phyloP scores from a whole-genome alignment of 2,113 vertebrate genomes.

The Genyomyrus donnyi region DNA sequence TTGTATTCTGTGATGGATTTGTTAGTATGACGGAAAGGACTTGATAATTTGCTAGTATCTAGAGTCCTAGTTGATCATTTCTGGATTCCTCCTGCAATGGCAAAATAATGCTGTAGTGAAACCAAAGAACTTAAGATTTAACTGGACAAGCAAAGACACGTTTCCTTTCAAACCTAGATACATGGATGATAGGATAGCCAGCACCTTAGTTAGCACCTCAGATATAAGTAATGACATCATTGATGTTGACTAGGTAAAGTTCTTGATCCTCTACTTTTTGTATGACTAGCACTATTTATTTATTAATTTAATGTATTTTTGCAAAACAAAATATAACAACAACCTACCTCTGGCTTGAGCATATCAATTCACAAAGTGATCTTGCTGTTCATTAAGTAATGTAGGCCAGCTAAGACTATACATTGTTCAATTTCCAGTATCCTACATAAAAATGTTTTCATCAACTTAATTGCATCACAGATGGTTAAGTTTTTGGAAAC shows the following conservation, averaged over 20 bases:
- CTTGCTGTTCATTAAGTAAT: not conserved
- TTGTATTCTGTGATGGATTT: no score
- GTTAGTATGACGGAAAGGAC: no score
- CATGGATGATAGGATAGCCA: not conserved
- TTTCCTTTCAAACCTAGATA: not conserved
- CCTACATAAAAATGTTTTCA: not conserved
- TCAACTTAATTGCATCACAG: not conserved
- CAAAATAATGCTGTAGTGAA: not conserved
- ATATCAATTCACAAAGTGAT: not conserved
- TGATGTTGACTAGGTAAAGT: not conserved
- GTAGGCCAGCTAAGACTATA: not conserved
- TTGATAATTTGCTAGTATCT: no score
- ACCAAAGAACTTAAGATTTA: not conserved
- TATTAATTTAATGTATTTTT: not conserved
- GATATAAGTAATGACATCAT: not conserved
- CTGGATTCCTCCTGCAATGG: no score
- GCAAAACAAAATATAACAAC: not conserved
- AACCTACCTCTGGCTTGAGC: not conserved
- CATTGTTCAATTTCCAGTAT: not conserved
- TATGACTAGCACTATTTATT: not conserved
- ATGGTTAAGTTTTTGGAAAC: not conserved
- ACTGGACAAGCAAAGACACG: not conserved
- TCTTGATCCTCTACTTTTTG: not conserved
- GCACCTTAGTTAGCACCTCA: no score
- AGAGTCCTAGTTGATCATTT: no score